Base-by-base conservation (phyloP, 2,888 invertebrate genomes). In the Cenopis cana region DNA sequence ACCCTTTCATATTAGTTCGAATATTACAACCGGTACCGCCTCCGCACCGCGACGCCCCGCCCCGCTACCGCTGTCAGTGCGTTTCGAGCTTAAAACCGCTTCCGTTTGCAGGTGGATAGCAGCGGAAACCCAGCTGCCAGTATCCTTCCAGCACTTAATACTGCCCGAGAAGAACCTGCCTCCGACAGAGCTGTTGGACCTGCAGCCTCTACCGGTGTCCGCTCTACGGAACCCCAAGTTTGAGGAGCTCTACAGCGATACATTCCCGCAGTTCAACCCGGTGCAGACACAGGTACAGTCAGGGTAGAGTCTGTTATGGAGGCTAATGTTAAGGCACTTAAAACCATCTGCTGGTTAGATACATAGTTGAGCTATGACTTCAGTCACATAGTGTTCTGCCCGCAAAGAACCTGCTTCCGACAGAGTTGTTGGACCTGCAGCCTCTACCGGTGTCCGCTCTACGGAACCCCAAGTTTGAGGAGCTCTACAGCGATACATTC, bases 111-210 rank as follows among this genome's bases (percentile, higher is more conserved):
- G 93, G 65, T 98, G 98, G 98, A 97, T 98, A 87, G 98, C 98
- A 0, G 97, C 98, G 0, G 99, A 99, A 89, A 99, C 99, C 0
- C 97, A 98, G 81, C 93, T 99, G 17, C 99, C 99, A 0, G 98
- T 99, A 0, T 99, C 99, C 0, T 99, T 99, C 93, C 95, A 99
- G 0, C 99, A 99, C 91, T 94, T 99, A 64, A 98, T 99, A 77
- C 90, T 99, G 52, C 99, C 99, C 0, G 99, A 99, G 89, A 99
- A 99, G 93, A 99, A 99, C 90, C 95, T 98, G 56, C 99, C 99
- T 0, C 99, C 99, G 0, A 99, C 99, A 0, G 99, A 99, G 84
- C 93, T 99, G 74, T 93, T 99, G 67, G 99, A 99, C 89, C 94
- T 99, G 50, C 99, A 99, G 87, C 99, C 99, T 0, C 93, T 99